phyloP scores from a whole-genome alignment of 2,113 vertebrate species.

The Eidolon helvum region DNA sequence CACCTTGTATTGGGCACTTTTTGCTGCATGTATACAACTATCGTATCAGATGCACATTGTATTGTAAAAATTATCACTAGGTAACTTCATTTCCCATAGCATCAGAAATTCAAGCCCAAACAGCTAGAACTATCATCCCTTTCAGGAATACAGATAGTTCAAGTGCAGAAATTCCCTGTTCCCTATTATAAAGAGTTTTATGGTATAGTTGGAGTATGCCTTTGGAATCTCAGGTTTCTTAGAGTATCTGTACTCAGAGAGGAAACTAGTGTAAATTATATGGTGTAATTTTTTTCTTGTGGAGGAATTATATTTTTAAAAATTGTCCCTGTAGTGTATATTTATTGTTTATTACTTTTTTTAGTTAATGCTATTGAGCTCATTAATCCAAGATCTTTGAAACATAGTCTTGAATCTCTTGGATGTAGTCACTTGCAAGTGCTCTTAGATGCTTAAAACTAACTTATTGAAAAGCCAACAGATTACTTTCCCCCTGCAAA shows the following conservation, averaged over 20 bases:
- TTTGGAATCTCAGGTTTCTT: background rate
- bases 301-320: background rate
- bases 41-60: background rate
- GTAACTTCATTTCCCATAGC: background rate
- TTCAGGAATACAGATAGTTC: background rate
- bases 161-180: background rate
- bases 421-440: background rate
- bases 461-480: background rate
- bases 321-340: background rate
- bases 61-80: background rate
- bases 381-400: background rate
- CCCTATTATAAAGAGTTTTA: background rate
- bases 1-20: background rate
- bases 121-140: background rate
- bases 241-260: background rate
- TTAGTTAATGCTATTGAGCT: background rate
- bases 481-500: background rate
- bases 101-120: conserved; percentile 34
- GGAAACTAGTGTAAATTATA: background rate
- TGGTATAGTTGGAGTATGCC: background rate
- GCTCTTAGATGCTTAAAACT: background rate
- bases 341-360: background rate
- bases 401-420: background rate
- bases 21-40: background rate
- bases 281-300: conserved; percentile 2